Conservation (phyloP, 2,888 invertebrate genomes). For the Acronicta alni region DNA sequence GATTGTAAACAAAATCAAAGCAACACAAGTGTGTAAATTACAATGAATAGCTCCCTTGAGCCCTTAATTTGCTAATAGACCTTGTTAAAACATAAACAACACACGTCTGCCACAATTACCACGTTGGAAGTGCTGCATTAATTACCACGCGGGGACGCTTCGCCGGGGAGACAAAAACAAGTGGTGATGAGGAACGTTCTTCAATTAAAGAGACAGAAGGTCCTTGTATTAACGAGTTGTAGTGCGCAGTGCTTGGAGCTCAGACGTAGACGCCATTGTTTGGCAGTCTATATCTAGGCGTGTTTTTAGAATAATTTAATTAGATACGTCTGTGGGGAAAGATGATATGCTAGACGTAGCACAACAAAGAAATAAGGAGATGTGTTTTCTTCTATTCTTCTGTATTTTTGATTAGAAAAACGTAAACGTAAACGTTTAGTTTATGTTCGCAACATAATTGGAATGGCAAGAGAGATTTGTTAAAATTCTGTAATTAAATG, state of each 20-base stretch:
- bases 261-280: conserved; percentile 46
- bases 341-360: background rate
- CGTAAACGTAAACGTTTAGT: no score
- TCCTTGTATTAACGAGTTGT: conserved; percentile 53
- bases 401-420: no score
- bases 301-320: conserved; percentile 11
- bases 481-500: no score
- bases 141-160: conserved; percentile 41
- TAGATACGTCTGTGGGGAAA: background rate
- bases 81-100: conserved; percentile 29
- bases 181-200: conserved; percentile 46
- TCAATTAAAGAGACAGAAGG: conserved; percentile 53
- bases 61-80: conserved; percentile 15
- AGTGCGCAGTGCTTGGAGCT: conserved; percentile 26
- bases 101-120: conserved; percentile 51
- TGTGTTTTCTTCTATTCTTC: no score
- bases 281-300: conserved; percentile 23
- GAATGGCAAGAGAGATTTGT: no score
- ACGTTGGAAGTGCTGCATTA: conserved; percentile 41
- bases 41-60: conserved; percentile 11
- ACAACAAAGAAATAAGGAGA: no score
- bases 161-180: conserved; percentile 42
- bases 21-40: background rate
- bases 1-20: conserved; percentile 1
- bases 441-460: background rate